Conservation (phyloP, 2,888 invertebrate genomes). For the Gnatocerus cornutus region DNA sequence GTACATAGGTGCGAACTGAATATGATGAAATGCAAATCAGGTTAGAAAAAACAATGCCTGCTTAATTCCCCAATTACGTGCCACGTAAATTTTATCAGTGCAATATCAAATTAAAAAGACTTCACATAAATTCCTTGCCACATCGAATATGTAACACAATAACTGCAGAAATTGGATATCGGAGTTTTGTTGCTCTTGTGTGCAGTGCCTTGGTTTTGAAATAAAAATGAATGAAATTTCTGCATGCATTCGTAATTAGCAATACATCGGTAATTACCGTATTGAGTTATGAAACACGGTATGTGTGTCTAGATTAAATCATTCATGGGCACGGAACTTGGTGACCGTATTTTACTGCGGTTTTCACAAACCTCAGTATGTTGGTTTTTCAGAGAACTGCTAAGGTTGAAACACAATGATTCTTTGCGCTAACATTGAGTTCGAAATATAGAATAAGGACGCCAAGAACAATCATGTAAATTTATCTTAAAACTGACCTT, state of each 20-base stretch:
- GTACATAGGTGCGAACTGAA: slow-evolving; percentile 20
- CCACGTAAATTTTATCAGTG: neutral
- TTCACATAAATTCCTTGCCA: neutral
- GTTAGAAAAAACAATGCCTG: slow-evolving; percentile 21
- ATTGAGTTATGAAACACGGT: slow-evolving; percentile 17
- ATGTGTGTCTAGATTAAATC: slow-evolving; percentile 33
- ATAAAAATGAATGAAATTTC: slow-evolving; percentile 12
- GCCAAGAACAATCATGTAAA: slow-evolving; percentile 36
- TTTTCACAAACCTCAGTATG: slow-evolving; percentile 22
- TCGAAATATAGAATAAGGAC: slow-evolving; percentile 48
- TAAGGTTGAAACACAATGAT: slow-evolving; percentile 31
- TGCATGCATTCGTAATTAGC: neutral
- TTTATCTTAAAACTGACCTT: slow-evolving; percentile 36
- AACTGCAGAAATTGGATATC: neutral
- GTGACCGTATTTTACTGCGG: slow-evolving; percentile 28
- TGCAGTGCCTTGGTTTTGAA: neutral
- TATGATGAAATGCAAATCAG: slow-evolving; percentile 33
- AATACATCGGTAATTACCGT: slow-evolving; percentile 13
- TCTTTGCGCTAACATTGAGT: slow-evolving; percentile 45
- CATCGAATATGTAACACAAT: neutral
- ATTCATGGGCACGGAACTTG: slow-evolving; percentile 27
- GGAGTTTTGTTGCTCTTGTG: neutral
- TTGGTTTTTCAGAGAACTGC: slow-evolving; percentile 13
- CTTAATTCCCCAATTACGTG: slow-evolving; percentile 21
- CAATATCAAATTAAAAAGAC: neutral